These are phyloP conservation scores for Bellardia bayeri DNA, from an alignment of 2,888 invertebrate genomes.

Conservation along the genomic window DNA sequence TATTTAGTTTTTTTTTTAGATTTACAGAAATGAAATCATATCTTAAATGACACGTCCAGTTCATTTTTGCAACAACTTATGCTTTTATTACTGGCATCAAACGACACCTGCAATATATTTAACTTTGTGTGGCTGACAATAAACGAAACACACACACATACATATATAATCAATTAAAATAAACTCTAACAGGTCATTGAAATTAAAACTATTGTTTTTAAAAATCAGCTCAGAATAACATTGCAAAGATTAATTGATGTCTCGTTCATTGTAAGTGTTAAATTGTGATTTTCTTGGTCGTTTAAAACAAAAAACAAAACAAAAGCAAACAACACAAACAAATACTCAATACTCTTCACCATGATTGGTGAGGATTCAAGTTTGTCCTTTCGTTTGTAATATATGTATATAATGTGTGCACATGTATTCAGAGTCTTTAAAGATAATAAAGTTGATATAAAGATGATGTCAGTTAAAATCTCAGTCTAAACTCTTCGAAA, in stretches of 20 bases:
- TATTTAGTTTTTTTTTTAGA: background rate
- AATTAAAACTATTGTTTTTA: constrained; percentile 17
- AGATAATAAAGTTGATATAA: too few relatives aligned
- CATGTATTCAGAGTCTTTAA: too few relatives aligned
- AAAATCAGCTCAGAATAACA: background rate
- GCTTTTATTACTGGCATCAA: background rate
- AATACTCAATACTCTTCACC: too few relatives aligned
- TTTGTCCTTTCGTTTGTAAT: too few relatives aligned
- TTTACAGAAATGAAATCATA: constrained; percentile 10
- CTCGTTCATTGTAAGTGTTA: background rate
- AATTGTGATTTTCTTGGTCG: background rate
- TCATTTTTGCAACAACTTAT: constrained; percentile 3
- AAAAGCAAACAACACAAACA: too few relatives aligned
- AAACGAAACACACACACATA: background rate
- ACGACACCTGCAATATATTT: constrained; percentile 1
- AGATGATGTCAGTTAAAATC: too few relatives aligned
- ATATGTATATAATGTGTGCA: too few relatives aligned
- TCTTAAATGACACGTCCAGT: background rate
- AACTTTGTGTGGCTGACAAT: background rate
- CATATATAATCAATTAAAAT: constrained; percentile 26
- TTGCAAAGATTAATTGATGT: constrained; percentile 6
- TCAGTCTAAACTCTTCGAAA: too few relatives aligned
- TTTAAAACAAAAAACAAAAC: too few relatives aligned
- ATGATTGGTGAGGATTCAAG: too few relatives aligned
- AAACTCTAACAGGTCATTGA: constrained; percentile 14